A percentile compares a stretch with the other conserved stretches of the same genome.
These are phyloP conservation scores for Conomelus anceps DNA, from an alignment of 2,888 invertebrate genomes.

Conservation along the genomic window DNA sequence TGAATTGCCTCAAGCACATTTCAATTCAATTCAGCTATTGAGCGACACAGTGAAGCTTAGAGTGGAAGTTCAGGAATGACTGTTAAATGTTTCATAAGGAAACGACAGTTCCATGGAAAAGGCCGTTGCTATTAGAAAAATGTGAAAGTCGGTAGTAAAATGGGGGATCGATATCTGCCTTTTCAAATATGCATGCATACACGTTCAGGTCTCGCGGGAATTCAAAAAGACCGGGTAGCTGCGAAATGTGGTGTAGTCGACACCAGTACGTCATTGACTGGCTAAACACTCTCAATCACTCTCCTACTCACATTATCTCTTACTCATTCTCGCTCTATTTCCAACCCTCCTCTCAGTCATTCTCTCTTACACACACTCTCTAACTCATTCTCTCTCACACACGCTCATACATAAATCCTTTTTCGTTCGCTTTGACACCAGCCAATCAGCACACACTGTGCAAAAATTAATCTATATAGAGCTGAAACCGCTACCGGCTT, in stretches of 20 bases:
- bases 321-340: no score
- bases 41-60: background rate
- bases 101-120: background rate
- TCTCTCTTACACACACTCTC: constrained; percentile 1
- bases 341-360: constrained; percentile 13
- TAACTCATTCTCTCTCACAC: constrained; percentile 11
- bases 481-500: background rate
- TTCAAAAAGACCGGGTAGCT: background rate
- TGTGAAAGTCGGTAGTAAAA: background rate
- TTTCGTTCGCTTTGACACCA: constrained; percentile 1
- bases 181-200: background rate
- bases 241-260: background rate
- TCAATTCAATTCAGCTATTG: background rate
- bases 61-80: background rate
- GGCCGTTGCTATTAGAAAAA: background rate
- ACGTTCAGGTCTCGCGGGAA: background rate
- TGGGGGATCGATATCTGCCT: background rate
- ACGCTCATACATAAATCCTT: background rate
- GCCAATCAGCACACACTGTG: background rate
- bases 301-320: constrained; percentile 9
- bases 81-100: background rate
- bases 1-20: background rate
- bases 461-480: background rate
- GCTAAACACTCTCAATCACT: background rate
- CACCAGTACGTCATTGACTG: background rate